Evolutionary conservation across 2,797 vertebrate species (phyloP), one percentile per base, ranked within the genome.

Genomic region (Phoeniculus purpureus): DNA sequence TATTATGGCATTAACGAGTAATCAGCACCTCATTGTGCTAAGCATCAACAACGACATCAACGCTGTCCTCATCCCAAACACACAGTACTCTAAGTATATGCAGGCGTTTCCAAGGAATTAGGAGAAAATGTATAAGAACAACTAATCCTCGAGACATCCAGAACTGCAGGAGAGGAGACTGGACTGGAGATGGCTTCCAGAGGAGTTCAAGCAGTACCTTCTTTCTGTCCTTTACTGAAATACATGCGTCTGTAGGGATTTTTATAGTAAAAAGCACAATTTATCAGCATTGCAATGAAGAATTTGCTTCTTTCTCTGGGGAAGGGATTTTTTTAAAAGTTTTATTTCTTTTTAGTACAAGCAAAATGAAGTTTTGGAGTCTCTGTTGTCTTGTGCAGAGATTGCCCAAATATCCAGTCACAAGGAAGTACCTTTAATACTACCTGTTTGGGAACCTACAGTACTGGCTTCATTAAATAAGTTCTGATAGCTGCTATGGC

Each of bases 1-100:
- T 67, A 43, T 87, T 92, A 79, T 31, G 45, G 12, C 87, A 67
- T 85, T 79, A 91, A 87, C 55, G 66, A 91, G 64, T 73, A 87
- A 85, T 78, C 80, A 87, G 27, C 71, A 64, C 21, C 48, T 81
- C 85, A 70, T 56, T 95, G 66, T 90, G 52, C 58, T 87, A 56
- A 89, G 18, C 62, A 64, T 78, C 60, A 92, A 37, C 81, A 83
- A 91, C 87, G 61, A 37, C 26, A 8, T 67, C n/a, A 87, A 37
- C 27, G 19, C 59, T 60, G 8, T 56, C 66, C 23, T 92, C 45
- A 86, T 61, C 37, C 48, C 27, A 78, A 56, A 64, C 45, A 92
- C 15, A 32, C 18, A 45, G 27, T 52, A 78, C 77, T n/a, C 26
- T 80, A 77, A 81, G 82, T 65, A 62, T 19, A 68, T 45, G n/a